Percentiles rank a stretch among this genome's conserved stretches.
phyloP scores from a whole-genome alignment of 2,888 invertebrate species.

The Ischnura elegans region DNA sequence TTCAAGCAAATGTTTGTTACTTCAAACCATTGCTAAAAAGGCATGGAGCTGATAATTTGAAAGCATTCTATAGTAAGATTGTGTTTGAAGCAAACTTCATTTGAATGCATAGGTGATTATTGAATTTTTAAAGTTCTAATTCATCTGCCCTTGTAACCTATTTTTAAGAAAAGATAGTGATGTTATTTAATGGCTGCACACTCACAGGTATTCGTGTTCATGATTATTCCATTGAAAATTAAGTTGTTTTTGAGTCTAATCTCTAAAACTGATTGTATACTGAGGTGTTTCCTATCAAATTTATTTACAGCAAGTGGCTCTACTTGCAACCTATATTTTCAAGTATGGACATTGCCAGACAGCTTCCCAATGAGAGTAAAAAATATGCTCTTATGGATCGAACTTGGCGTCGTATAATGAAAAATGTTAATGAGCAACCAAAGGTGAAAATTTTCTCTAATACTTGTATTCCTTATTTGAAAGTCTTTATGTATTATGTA shows the following conservation, averaged over 20 bases:
- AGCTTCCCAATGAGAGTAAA: conserved; percentile 88
- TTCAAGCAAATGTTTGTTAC: too few species aligned
- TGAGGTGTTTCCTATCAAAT: not conserved
- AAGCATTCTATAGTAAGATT: too few species aligned
- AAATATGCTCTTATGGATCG: conserved; percentile 89
- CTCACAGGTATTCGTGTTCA: not conserved
- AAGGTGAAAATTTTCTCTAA: conserved; percentile 78
- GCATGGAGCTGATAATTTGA: too few species aligned
- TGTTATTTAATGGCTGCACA: too few species aligned
- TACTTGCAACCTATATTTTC: conserved; percentile 91
- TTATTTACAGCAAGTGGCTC: conserved; percentile 85
- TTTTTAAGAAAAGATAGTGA: too few species aligned
- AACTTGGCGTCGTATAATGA: conserved; percentile 89
- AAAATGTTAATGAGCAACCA: conserved; percentile 84
- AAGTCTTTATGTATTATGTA: not conserved
- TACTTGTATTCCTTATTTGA: not conserved
- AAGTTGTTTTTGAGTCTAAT: too few species aligned
- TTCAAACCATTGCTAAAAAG: too few species aligned
- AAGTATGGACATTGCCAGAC: conserved; percentile 89
- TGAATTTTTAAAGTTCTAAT: too few species aligned
- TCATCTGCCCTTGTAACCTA: too few species aligned
- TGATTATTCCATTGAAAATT: not conserved
- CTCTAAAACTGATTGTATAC: too few species aligned
- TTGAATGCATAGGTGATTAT: too few species aligned
- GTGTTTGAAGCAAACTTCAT: too few species aligned